Conservation (phyloP, 2,797 vertebrate species). For the Chloroceryle inda region DNA sequence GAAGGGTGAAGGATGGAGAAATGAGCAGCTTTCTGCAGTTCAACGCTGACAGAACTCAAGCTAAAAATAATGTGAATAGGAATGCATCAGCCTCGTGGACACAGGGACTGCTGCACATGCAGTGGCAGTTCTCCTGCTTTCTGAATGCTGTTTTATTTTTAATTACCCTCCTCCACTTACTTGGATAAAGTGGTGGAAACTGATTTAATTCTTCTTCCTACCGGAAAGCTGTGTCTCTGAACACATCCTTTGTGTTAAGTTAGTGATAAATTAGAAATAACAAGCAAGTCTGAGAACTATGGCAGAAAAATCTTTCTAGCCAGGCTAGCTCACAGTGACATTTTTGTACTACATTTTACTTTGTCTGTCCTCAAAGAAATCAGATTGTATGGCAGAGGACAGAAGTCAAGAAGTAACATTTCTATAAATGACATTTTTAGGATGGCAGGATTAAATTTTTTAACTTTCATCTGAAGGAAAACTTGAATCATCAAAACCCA, state of each 20-base stretch:
- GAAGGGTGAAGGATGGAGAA: background rate
- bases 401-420: background rate
- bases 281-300: background rate
- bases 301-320: background rate
- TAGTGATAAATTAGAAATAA: background rate
- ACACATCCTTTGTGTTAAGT: background rate
- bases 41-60: background rate
- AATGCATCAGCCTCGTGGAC: background rate
- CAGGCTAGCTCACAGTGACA: background rate
- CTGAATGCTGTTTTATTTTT: background rate
- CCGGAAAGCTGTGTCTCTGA: background rate
- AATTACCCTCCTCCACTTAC: background rate
- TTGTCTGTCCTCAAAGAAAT: background rate
- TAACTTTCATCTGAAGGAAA: background rate
- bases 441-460: background rate
- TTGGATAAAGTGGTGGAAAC: background rate
- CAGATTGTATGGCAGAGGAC: background rate
- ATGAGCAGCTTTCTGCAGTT: background rate
- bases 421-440: background rate
- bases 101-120: background rate
- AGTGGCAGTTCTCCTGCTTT: background rate
- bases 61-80: conserved; percentile 41
- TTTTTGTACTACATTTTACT: background rate
- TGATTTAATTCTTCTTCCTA: background rate
- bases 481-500: background rate